Percentiles rank a stretch among this genome's conserved stretches.
Conservation (phyloP, 2,888 invertebrate genomes). For the Bellardia bayeri region DNA sequence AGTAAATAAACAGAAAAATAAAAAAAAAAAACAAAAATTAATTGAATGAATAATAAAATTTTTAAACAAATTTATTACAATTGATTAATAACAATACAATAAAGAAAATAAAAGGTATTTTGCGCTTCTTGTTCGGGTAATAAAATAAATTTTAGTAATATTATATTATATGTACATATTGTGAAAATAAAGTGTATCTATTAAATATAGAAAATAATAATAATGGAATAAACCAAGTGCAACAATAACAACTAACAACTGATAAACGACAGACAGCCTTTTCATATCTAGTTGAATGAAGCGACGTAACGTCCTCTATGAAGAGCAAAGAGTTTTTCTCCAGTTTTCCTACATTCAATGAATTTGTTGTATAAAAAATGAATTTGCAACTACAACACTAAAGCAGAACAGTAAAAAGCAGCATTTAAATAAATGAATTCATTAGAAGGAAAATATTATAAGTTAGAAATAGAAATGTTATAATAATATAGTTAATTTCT, state of each 20-base stretch:
- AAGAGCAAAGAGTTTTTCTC: neutral
- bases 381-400: neutral
- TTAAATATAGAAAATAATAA: slow-evolving; percentile 9
- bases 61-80: slow-evolving; percentile 28
- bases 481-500: too few species aligned
- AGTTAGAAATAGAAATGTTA: neutral
- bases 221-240: slow-evolving; percentile 36
- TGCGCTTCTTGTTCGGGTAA: neutral
- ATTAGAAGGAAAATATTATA: neutral
- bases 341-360: neutral
- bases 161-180: slow-evolving; percentile 21
- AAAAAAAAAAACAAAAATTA: neutral
- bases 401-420: neutral
- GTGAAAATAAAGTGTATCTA: neutral
- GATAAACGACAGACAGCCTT: neutral
- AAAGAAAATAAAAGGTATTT: slow-evolving; percentile 49
- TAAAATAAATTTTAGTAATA: slow-evolving; percentile 18
- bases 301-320: neutral
- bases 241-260: slow-evolving; percentile 1
- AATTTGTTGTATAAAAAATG: neutral
- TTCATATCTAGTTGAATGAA: neutral
- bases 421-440: neutral
- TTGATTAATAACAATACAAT: slow-evolving; percentile 51
- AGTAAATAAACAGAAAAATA: slow-evolving; percentile 29
- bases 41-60: neutral